Evolutionary conservation across 37 sponge, comb jelly and placozoan genomes (phyloP), one percentile per base, ranked within the genome.

Genomic region (Oscarella lobularis): DNA sequence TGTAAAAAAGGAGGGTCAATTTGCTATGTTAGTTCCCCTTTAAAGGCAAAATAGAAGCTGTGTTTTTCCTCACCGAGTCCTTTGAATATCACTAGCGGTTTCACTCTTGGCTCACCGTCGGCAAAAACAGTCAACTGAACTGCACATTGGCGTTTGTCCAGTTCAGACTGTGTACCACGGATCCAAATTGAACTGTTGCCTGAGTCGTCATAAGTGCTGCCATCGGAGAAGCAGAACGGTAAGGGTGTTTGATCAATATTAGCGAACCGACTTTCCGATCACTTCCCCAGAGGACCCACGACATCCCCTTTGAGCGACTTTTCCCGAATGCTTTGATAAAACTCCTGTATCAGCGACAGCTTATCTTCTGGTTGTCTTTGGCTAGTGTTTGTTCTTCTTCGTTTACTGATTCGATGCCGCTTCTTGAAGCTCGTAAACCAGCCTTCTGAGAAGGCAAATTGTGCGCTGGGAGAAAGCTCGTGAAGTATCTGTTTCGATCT

Each of bases 371-470:
- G 60, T 48, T 48, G 14, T 20, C 20, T 20, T 20, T 48, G 60
- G 14, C 60, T 20, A 27, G 14, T 48, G 60, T 48, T 48, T 20
- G 60, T 48, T 20, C 14, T 48, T 20, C 14, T 20, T 20, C 60
- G 60, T 20, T 27, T 27, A 9, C 14, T 27, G n/a, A n/a, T n/a
- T n/a, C n/a, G n/a, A n/a, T n/a, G n/a, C n/a, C n/a, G n/a, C 14
- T 20, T 48, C 20, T 48, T 9, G 60, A 48, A 48, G 9, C 60
- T 9, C 60, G 14, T 9, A 48, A 48, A 76, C 77, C 81, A 48
- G 14, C 60, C 9, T 48, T 48, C 60, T 27, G 60, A 48, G 60
- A 27, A 48, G 2, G 32, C 27, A 73, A 73, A 68, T 2, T 41
- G 3, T 2, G 77, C 20, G 2, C 66, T 38, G 30, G 66, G 66